phyloP scores from a whole-genome alignment of 2,113 vertebrate genomes.

The Cololabis saira region DNA sequence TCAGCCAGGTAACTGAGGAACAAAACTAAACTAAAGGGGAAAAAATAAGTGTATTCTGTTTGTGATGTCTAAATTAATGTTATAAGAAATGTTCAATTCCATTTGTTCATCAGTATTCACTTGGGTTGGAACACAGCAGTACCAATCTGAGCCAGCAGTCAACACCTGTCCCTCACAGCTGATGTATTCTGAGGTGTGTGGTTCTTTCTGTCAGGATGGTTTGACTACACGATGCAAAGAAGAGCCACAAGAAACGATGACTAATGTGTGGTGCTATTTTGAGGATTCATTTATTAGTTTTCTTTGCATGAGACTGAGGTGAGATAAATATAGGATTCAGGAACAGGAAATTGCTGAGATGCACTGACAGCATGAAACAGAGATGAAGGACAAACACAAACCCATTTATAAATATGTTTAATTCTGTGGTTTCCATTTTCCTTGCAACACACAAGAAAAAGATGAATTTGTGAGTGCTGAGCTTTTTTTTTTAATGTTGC shows the following conservation, averaged over 20 bases:
- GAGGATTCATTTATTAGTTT: not conserved
- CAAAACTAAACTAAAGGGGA: no score
- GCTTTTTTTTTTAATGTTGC: not conserved
- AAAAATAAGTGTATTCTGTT: no score
- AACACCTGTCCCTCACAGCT: no score
- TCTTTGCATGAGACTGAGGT: not conserved
- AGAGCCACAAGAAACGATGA: not conserved
- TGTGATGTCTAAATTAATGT: no score
- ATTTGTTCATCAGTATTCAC: no score
- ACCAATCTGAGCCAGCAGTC: no score
- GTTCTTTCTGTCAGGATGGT: no score
- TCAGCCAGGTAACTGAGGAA: no score
- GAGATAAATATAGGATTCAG: not conserved
- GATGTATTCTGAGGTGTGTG: no score
- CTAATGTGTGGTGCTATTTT: not conserved
- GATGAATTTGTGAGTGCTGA: not conserved
- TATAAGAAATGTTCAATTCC: no score
- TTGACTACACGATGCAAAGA: accelerated
- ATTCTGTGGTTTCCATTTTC: not conserved
- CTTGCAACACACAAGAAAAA: not conserved
- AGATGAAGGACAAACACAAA: no score
- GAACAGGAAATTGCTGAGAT: conserved; percentile 5
- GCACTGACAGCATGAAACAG: not conserved
- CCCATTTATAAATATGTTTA: conserved; percentile 2
- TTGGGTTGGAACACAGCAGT: no score